Conservation (phyloP, 2,888 invertebrate species). For the Leptopterna dolabrata region DNA sequence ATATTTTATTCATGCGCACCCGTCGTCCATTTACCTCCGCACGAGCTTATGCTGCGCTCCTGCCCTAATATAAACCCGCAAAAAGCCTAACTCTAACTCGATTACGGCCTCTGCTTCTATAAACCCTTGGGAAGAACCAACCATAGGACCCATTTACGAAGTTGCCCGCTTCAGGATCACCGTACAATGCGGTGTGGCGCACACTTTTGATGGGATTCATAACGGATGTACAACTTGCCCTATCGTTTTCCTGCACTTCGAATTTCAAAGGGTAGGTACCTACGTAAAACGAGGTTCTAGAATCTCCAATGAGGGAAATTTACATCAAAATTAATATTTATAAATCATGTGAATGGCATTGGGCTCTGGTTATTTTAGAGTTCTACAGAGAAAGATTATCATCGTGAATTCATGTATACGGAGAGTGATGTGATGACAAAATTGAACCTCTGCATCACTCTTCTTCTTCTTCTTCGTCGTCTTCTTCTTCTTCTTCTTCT, state of each 20-base stretch:
- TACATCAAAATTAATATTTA: not conserved
- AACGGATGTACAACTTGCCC: not conserved
- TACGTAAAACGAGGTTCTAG: not conserved
- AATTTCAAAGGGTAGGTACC: not conserved
- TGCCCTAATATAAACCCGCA: not conserved
- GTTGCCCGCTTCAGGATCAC: not conserved
- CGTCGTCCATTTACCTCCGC: constrained; percentile 15
- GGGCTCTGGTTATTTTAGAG: not conserved
- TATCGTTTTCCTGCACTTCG: not conserved
- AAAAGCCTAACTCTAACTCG: constrained; percentile 26
- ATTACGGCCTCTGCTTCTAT: not conserved
- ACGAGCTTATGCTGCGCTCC: not conserved
- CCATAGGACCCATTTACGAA: constrained; percentile 19
- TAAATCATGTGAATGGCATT: not conserved
- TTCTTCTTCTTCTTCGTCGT: too few species aligned
- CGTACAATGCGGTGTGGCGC: not conserved
- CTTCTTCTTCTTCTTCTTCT: too few species aligned
- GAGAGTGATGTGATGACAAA: too few species aligned
- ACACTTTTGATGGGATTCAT: constrained; percentile 14
- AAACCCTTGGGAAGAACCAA: not conserved
- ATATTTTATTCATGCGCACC: constrained; percentile 20
- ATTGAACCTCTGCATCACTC: too few species aligned
- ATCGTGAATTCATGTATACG: too few species aligned
- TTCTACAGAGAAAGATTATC: too few species aligned
- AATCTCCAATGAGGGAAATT: not conserved